These are phyloP conservation scores for Chrysocyon brachyurus DNA, from an alignment of 2,797 vertebrate species.

Conservation along the genomic window DNA sequence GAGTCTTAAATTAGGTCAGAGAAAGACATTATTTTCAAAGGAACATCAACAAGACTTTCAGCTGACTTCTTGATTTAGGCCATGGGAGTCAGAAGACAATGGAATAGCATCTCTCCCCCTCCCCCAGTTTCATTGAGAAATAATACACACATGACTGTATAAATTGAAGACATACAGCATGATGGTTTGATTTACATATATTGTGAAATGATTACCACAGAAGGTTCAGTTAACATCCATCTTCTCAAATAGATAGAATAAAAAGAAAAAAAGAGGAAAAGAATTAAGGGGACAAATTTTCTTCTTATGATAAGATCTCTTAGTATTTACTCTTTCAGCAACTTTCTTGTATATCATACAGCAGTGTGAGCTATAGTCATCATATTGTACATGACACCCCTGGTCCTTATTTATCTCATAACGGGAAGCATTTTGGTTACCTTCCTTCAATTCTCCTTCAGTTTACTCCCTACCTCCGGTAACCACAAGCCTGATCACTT, in stretches of 20 bases:
- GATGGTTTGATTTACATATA: neutral
- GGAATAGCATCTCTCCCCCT: neutral
- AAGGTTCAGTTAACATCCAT: neutral
- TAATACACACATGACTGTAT: neutral
- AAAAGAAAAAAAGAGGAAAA: neutral
- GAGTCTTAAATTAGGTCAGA: neutral
- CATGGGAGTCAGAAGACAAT: neutral
- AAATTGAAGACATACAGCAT: neutral
- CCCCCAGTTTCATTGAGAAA: neutral
- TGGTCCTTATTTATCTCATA: neutral
- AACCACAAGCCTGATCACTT: neutral
- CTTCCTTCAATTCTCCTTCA: neutral
- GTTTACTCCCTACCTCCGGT: neutral
- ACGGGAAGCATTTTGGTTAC: neutral
- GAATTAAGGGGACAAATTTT: neutral
- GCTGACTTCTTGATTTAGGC: neutral
- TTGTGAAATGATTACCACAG: neutral
- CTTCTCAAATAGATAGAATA: neutral
- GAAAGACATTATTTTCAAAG: conserved; percentile 3
- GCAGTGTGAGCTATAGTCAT: neutral
- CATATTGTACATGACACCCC: neutral
- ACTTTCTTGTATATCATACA: neutral
- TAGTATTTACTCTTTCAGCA: neutral
- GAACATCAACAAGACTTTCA: neutral
- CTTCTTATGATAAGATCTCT: neutral